Evolutionary conservation across 2,113 vertebrate genomes (phyloP).

Genomic region (Psittacula cyanocephala): DNA sequence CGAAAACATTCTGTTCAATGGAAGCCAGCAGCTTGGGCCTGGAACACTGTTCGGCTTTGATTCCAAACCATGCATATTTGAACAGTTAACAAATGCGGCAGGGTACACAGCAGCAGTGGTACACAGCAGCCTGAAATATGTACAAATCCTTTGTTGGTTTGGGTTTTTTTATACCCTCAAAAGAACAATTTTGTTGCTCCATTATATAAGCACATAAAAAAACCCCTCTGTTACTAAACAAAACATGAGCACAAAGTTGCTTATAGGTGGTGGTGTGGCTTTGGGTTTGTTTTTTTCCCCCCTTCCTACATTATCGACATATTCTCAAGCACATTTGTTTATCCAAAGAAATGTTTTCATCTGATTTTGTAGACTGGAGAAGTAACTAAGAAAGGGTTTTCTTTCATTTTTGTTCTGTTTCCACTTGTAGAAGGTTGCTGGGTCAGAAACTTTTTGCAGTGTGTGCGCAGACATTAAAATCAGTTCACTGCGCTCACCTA

Average conservation of each 20-base stretch:
- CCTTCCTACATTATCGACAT: neutral
- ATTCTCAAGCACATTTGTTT: neutral
- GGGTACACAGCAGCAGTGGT: slow-evolving; percentile 52
- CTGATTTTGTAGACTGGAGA: neutral
- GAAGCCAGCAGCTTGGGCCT: slow-evolving; percentile 63
- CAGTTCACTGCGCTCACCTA: accelerated
- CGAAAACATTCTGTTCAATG: neutral
- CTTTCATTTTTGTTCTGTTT: neutral
- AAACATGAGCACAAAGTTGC: neutral
- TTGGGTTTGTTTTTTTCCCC: neutral
- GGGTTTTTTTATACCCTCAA: neutral
- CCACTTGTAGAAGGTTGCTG: slow-evolving; percentile 5
- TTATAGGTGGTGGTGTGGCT: neutral
- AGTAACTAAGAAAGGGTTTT: slow-evolving; percentile 14
- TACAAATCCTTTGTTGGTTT: slow-evolving; percentile 38
- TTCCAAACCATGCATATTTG: slow-evolving; percentile 80
- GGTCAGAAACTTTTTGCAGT: neutral
- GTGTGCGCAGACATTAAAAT: neutral
- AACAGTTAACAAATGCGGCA: slow-evolving; percentile 62
- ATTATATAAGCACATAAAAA: neutral
- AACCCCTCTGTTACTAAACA: neutral
- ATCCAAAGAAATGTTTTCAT: neutral
- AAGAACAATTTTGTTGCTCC: neutral
- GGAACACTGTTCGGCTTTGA: slow-evolving; percentile 44
- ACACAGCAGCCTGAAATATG: slow-evolving; percentile 22